Conservation (phyloP, 2,888 invertebrate genomes). For the Netelia inedita region DNA sequence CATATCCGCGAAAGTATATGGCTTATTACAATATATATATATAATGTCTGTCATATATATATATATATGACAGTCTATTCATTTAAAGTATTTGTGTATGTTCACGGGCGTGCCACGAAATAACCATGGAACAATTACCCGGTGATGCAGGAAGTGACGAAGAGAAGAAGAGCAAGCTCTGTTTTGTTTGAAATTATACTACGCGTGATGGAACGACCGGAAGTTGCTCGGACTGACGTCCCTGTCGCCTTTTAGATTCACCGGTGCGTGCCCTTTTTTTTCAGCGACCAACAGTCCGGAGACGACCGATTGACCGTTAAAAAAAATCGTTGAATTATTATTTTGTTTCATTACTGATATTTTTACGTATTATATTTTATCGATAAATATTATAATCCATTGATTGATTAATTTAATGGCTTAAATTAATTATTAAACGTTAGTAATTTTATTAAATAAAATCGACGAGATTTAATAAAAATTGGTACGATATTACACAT, state of each 20-base stretch:
- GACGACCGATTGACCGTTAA: slow-evolving; percentile 62
- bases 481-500: background rate
- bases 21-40: slow-evolving; percentile 30
- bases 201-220: slow-evolving; percentile 67
- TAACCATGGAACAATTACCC: slow-evolving; percentile 68
- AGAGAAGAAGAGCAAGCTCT: slow-evolving; percentile 68
- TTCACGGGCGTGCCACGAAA: slow-evolving; percentile 62
- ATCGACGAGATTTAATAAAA: background rate
- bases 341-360: background rate
- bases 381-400: background rate
- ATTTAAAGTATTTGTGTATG: slow-evolving; percentile 49
- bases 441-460: background rate
- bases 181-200: slow-evolving; percentile 19
- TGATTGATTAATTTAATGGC: background rate
- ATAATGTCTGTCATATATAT: slow-evolving; percentile 21
- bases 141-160: slow-evolving; percentile 72
- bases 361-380: background rate
- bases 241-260: slow-evolving; percentile 61
- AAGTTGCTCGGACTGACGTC: slow-evolving; percentile 66
- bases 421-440: background rate
- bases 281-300: slow-evolving; percentile 26
- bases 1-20: slow-evolving; percentile 63
- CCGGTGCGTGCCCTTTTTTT: slow-evolving; percentile 61
- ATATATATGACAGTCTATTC: slow-evolving; percentile 44
- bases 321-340: background rate